Conservation (phyloP, 2,888 invertebrate species). For the Labia minor region DNA sequence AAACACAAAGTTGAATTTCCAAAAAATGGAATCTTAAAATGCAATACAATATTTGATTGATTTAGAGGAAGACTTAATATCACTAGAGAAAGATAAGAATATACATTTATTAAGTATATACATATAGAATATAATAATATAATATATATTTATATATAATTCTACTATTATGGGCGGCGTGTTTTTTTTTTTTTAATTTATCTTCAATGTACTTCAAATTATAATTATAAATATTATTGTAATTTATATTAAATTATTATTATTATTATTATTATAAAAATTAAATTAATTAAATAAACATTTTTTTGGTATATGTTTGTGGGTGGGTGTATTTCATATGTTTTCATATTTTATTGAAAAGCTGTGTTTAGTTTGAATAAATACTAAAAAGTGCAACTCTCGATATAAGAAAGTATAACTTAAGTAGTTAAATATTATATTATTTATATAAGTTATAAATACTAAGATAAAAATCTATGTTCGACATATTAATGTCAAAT, state of each 20-base stretch:
- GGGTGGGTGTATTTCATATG: too few species aligned
- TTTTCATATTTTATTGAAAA: not conserved
- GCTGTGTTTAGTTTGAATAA: not conserved
- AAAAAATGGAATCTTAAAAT: too few species aligned
- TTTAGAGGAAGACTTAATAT: constrained; percentile 9
- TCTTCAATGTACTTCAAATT: not conserved
- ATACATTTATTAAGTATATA: constrained; percentile 8
- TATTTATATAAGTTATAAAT: not conserved
- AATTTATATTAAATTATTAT: not conserved
- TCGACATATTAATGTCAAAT: not conserved
- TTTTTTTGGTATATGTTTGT: not conserved
- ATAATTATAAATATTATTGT: not conserved
- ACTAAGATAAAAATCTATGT: not conserved
- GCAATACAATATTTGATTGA: constrained; percentile 2
- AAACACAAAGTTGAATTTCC: too few species aligned
- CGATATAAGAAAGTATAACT: too few species aligned
- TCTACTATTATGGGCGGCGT: not conserved
- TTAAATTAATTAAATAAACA: not conserved
- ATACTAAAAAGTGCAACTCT: not conserved
- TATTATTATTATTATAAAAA: not conserved
- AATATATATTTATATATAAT: not conserved
- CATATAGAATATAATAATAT: not conserved
- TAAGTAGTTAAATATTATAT: not conserved
- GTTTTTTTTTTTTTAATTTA: not conserved
- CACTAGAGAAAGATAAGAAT: constrained; percentile 2